Conservation (phyloP, 2,888 invertebrate species). For the Leptinotarsa tumamoca region DNA sequence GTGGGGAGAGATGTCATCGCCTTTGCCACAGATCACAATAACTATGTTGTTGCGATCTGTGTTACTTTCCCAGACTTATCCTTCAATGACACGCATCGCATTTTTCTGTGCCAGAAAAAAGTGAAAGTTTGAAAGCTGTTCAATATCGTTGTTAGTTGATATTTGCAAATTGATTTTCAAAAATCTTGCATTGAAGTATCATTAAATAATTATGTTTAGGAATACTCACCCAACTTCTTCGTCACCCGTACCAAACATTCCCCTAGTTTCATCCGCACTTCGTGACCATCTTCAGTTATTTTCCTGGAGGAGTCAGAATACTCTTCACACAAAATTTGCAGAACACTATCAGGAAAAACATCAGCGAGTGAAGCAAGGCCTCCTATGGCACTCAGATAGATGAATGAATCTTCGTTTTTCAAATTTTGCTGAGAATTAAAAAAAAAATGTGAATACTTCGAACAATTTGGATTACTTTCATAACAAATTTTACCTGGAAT, state of each 20-base stretch:
- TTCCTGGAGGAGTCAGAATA: slow-evolving; percentile 66
- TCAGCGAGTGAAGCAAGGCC: slow-evolving; percentile 79
- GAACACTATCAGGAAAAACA: slow-evolving; percentile 75
- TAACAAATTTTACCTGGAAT: slow-evolving; percentile 72
- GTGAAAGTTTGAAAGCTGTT: too few species aligned
- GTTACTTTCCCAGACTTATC: too few species aligned
- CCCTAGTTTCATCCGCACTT: slow-evolving; percentile 82
- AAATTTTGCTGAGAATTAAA: slow-evolving; percentile 74
- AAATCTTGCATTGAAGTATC: not conserved
- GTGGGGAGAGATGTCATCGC: too few species aligned
- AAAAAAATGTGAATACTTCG: slow-evolving; percentile 7
- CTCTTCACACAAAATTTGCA: slow-evolving; percentile 77
- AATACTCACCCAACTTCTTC: slow-evolving; percentile 74
- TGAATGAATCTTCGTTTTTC: slow-evolving; percentile 82
- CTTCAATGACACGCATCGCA: too few species aligned
- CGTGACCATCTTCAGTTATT: slow-evolving; percentile 66
- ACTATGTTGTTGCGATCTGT: too few species aligned
- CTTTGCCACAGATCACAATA: too few species aligned
- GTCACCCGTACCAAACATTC: slow-evolving; percentile 83
- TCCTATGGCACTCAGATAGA: slow-evolving; percentile 83
- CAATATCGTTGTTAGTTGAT: too few species aligned
- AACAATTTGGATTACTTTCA: not conserved
- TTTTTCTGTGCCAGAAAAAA: too few species aligned
- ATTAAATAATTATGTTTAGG: not conserved
- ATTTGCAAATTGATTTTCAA: not conserved